Percentiles rank a stretch among this genome's conserved stretches.
Evolutionary conservation across 2,888 invertebrate genomes (phyloP).

Genomic region (Lordiphosa fenestrarum): DNA sequence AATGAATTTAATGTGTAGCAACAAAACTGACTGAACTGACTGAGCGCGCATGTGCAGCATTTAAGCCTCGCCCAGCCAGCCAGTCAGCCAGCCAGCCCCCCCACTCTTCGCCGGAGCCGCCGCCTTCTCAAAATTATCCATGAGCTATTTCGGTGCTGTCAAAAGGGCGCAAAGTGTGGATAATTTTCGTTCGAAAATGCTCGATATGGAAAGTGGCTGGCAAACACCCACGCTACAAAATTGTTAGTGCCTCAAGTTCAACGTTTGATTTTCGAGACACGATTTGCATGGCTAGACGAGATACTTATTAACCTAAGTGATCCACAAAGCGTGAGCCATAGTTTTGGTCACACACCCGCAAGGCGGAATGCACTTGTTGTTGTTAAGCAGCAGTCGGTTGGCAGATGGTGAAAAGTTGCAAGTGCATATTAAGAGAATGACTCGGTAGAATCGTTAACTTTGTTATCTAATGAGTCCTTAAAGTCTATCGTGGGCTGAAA

Average conservation of each 20-base stretch:
- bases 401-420: no score
- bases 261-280: conserved; percentile 38
- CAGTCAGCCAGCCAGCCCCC: background rate
- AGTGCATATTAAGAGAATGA: no score
- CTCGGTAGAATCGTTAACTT: no score
- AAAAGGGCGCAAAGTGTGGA: conserved; percentile 55
- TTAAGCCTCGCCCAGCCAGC: conserved; percentile 42
- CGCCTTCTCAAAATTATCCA: conserved; percentile 27
- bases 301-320: conserved; percentile 44
- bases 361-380: conserved; percentile 17
- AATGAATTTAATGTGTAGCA: conserved; percentile 61
- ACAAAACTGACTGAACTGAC: conserved; percentile 6
- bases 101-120: background rate
- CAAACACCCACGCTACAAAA: conserved; percentile 21
- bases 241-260: conserved; percentile 34
- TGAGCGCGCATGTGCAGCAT: conserved; percentile 47
- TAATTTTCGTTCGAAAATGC: conserved; percentile 28
- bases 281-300: conserved; percentile 45
- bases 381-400: background rate
- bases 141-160: conserved; percentile 32
- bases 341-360: conserved; percentile 42
- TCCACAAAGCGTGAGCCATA: conserved; percentile 43
- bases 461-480: no score
- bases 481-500: no score
- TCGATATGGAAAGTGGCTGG: conserved; percentile 31